Evolutionary conservation across 2,888 invertebrate genomes (phyloP), one percentile per base, ranked within the genome.

Genomic region (Copidosoma aretas): DNA sequence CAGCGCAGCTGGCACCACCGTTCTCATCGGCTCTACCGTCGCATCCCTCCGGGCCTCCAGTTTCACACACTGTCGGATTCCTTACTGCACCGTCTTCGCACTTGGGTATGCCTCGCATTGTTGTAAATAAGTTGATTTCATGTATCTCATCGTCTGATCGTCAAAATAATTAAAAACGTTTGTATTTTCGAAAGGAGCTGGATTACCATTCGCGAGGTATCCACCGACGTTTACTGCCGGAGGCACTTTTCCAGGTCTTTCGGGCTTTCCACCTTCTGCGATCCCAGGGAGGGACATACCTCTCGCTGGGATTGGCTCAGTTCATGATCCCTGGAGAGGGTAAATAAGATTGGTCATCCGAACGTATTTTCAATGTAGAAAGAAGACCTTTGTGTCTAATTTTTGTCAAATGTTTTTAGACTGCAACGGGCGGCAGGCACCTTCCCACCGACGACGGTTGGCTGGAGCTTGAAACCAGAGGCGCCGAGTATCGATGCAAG

Each of bases 121-220:
- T 32, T 32, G 32, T 32, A 32, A 3, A 32, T 32, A 32, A n/a
- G n/a, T n/a, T n/a, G n/a, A n/a, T n/a, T n/a, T n/a, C n/a, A n/a
- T n/a, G n/a, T n/a, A n/a, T n/a, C n/a, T n/a, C n/a, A n/a, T n/a
- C n/a, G n/a, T n/a, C n/a, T n/a, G n/a, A n/a, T n/a, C n/a, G n/a
- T n/a, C n/a, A n/a, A n/a, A 25, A 56, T 12, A 10, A 17, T 24
- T 41, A 21, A 54, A 2, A 43, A 10, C 22, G 17, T 1, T 49
- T 49, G 1, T 17, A 3, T 41, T 25, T 15, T 59, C 78, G 68
- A 81, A n/a, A 86, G 88, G 88, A 75, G 86, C 90, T 79, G 90
- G 91, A 75, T 89, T 93, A 79, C 92, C 93, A 61, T 94, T 93
- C 84, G 91, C 90, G 66, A 88, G 94, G 76, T 94, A 93, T 85